Evolutionary conservation across 2,113 vertebrate genomes (phyloP).

Genomic region (Clarias gariepinus): DNA sequence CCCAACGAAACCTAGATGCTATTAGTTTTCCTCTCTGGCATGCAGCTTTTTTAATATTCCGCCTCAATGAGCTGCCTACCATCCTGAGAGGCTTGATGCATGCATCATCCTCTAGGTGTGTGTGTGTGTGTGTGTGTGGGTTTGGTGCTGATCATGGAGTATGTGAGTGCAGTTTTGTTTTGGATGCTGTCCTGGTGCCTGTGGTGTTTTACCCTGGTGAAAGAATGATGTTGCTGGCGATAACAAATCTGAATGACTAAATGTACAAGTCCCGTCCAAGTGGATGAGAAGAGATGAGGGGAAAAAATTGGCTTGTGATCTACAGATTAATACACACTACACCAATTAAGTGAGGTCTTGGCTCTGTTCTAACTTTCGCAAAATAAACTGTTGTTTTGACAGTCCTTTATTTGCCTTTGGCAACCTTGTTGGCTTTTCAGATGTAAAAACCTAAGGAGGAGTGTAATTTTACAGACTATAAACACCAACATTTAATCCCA

Average conservation of each 20-base stretch:
- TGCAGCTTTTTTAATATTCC: neutral
- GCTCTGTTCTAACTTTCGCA: neutral
- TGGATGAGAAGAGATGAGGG: neutral
- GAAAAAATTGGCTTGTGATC: neutral
- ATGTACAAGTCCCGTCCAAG: neutral
- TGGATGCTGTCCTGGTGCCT: neutral
- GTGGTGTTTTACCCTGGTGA: neutral
- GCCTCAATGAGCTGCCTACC: neutral
- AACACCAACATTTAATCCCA: constrained; percentile 15
- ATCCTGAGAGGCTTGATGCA: neutral
- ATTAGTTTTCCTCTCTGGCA: neutral
- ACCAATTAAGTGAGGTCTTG: neutral
- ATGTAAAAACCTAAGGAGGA: constrained; percentile 13
- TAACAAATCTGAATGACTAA: neutral
- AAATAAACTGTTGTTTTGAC: neutral
- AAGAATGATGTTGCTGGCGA: neutral
- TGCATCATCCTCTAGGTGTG: neutral
- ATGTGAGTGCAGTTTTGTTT: neutral
- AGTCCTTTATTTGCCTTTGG: neutral
- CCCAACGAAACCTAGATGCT: neutral
- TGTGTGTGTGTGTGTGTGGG: no score
- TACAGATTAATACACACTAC: neutral
- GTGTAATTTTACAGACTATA: constrained; percentile 27
- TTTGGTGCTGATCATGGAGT: neutral
- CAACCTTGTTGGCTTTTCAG: neutral